A percentile compares a stretch with the other conserved stretches of the same genome.
These are phyloP conservation scores for Coregonus clupeaformis DNA, from an alignment of 2,113 vertebrate genomes.

Conservation along the genomic window DNA sequence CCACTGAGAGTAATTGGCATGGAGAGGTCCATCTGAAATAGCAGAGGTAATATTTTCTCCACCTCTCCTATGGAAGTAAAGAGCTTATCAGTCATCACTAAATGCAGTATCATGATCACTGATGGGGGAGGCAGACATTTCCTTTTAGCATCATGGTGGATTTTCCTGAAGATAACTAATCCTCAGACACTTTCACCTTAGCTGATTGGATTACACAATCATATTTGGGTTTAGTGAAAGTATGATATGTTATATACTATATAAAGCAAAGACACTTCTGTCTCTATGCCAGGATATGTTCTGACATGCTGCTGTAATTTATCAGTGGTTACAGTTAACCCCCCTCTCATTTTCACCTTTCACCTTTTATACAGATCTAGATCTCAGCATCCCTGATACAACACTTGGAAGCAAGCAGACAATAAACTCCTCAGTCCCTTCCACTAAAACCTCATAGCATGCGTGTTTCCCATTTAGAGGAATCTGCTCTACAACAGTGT, in stretches of 20 bases:
- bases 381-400: background rate
- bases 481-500: slow-evolving; percentile 29
- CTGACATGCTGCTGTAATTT: no score
- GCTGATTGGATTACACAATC: background rate
- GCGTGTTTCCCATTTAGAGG: slow-evolving; percentile 9
- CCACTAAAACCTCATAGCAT: background rate
- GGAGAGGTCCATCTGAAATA: background rate
- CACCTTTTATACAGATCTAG: background rate
- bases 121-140: background rate
- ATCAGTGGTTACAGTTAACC: no score
- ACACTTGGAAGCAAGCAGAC: slow-evolving; percentile 6
- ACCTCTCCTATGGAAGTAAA: no score
- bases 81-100: background rate
- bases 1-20: background rate
- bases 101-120: slow-evolving; percentile 8
- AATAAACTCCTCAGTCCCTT: slow-evolving; percentile 10
- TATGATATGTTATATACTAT: no score
- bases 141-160: background rate
- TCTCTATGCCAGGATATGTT: no score
- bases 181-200: background rate
- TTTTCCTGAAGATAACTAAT: background rate
- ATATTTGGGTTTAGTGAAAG: no score
- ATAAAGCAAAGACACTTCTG: no score
- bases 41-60: no score
- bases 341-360: slow-evolving; percentile 16